A percentile compares a stretch with the other conserved stretches of the same genome.
phyloP scores from a whole-genome alignment of 2,113 vertebrate genomes.

The Macrotus californicus region DNA sequence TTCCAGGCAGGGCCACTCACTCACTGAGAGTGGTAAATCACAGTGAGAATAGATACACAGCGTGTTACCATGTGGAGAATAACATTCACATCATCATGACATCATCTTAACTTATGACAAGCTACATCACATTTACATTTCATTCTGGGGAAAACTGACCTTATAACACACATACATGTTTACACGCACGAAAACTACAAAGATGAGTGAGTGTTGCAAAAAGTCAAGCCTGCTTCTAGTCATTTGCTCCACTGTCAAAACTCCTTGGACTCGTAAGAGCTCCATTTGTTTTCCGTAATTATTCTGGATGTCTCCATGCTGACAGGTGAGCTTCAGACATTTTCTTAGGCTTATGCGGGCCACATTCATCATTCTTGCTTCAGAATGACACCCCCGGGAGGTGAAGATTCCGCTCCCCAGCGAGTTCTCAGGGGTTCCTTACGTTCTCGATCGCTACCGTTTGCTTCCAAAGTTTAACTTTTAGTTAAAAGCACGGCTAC shows the following conservation, averaged over 20 bases:
- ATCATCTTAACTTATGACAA: not conserved
- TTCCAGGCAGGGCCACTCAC: not conserved
- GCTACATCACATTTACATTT: not conserved
- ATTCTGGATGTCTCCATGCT: conserved; percentile 26
- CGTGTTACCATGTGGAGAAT: not conserved
- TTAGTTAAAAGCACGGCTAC: not conserved
- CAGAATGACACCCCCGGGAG: conserved; percentile 38
- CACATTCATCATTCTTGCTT: conserved; percentile 10
- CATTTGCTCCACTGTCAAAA: not conserved
- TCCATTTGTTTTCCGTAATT: conserved; percentile 12
- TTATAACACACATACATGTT: not conserved
- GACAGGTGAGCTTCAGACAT: conserved; percentile 50
- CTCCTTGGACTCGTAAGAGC: not conserved
- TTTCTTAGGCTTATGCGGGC: conserved; percentile 47
- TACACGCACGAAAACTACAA: rapidly evolving
- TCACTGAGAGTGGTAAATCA: not conserved
- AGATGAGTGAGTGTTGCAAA: not conserved
- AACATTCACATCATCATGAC: not conserved
- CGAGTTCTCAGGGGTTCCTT: not conserved
- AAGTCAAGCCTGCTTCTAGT: not conserved
- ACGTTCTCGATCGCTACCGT: conserved; percentile 24
- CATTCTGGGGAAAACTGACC: not conserved
- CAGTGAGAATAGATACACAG: not conserved
- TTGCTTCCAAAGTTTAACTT: conserved; percentile 61
- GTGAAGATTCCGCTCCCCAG: conserved; percentile 53